Base-by-base conservation (phyloP, 2,797 vertebrate genomes). In the Cryptoblepharus egeriae region DNA sequence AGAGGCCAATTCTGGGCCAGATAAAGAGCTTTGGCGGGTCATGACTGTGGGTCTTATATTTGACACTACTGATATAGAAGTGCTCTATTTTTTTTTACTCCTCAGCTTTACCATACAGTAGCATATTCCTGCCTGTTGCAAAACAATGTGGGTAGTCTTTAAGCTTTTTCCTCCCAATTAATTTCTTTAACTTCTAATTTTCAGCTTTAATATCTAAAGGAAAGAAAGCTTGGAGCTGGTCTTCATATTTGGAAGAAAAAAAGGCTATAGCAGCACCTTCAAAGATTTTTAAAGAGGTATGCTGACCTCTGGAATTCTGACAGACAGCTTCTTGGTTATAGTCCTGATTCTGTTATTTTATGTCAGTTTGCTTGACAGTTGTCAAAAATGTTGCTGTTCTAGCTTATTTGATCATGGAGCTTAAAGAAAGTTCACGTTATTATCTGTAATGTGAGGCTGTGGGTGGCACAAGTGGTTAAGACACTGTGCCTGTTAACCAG, bases 271-370 rank as follows among this genome's bases (percentile, higher is more conserved):
- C 96, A 0, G 96, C 96, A 77, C 97, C 97, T 2, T 93, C 92
- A 1, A 97, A 97, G 81, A 94, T 97, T 61, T 97, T 97, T 87
- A 97, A 96, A 92, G 97, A 97, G 96, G 97, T 97, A 93, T 3
- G 81, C 12, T 3, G n/a, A 26, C 8, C 37, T 76, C 26, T 82
- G 52, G 85, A 80, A 55, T 81, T 68, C 49, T 35, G 67, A 74
- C 5, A 37, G 55, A 26, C 39, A 45, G 37, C 22, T 32, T 78
- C 32, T 78, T 72, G 26, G 24, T 32, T 15, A 42, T n/a, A 39
- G 11, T 9, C 2, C 18, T 6, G 37, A 18, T 28, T 22, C 18
- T 67, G 52, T n/a, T 79, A 26, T 22, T 67, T 72, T 28, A 28
- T 7, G 24, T 69, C 11, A 42, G 42, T 69, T 39, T 69, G 37